Evolutionary conservation across 1,140 invertebrate species (phyloP), one percentile per base, ranked within the genome.

Genomic region (Heliothis subflexa): DNA sequence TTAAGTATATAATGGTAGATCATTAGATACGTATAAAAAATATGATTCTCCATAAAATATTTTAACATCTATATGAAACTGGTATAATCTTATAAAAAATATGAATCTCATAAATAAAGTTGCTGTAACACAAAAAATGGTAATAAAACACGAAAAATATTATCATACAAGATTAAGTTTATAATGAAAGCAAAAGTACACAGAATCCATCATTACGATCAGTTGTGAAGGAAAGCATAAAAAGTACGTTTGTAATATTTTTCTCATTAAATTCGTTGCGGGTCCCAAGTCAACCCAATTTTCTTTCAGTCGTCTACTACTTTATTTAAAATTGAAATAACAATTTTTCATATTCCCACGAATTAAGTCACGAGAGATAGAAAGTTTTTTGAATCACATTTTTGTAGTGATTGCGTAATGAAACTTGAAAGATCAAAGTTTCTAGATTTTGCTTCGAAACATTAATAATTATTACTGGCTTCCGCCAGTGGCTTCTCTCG

Each of bases 281-380:
- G 73, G 28, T 71, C 52, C 73, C 47, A 57, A 75, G 73, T 62
- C 57, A 62, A 75, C 73, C 16, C 57, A 50, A 75, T 75, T 75
- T 75, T 33, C 25, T 33, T 62, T 74, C 57, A 47, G 45, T 70
- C 14, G 14, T n/a, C 59, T 33, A 50, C 45, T 75, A 59, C 73
- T 75, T 40, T 62, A 75, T 75, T 75, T 64, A 64, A 75, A 75
- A 75, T 64, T 73, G 49, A 62, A 64, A 75, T 75, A 64, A 62
- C 47, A 75, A 40, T 50, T 74, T 74, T 62, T 61, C 40, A 66
- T 66, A 49, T 61, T 62, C 47, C 25, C 9, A 62, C 59, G 62
- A 75, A 75, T 75, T 75, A 62, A 75, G 40, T 62, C 45, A 52
- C 45, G 72, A 14, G 21, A 49, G 47, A 47, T 59, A 73, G 12